Conservation (phyloP, 2,113 vertebrate species). For the Ctenodactylus gundi region DNA sequence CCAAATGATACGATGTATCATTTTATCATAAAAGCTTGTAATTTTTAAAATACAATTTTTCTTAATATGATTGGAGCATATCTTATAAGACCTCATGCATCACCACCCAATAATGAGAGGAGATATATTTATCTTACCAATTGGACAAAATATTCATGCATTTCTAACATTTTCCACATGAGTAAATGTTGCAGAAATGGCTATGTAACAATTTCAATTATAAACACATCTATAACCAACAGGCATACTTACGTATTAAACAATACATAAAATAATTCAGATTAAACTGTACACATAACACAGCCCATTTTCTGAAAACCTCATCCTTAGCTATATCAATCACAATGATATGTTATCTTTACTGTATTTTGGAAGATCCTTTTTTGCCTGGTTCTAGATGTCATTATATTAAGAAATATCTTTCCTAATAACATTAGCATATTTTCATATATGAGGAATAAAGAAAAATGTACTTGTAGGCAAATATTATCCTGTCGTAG, state of each 20-base stretch:
- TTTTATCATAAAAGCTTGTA: too few relatives aligned
- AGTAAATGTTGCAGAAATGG: neutral
- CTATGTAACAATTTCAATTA: neutral
- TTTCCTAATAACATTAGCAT: neutral
- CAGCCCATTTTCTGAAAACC: neutral
- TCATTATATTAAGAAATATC: neutral
- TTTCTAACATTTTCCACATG: neutral
- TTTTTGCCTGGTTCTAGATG: neutral
- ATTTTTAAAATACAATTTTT: neutral
- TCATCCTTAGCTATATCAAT: neutral
- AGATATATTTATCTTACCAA: neutral
- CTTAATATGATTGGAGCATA: neutral
- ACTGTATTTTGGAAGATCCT: neutral
- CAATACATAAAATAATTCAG: neutral
- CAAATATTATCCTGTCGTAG: neutral
- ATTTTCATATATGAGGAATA: neutral
- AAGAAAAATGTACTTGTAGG: neutral
- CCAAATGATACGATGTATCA: neutral
- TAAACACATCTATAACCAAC: neutral
- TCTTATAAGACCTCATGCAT: neutral
- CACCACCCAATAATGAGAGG: rapidly evolving
- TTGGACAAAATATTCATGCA: neutral
- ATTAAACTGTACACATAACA: neutral
- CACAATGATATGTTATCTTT: neutral
- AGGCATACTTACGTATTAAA: neutral